Conservation (phyloP, 1,140 invertebrate genomes). For the Philotrypesis tridentata region DNA sequence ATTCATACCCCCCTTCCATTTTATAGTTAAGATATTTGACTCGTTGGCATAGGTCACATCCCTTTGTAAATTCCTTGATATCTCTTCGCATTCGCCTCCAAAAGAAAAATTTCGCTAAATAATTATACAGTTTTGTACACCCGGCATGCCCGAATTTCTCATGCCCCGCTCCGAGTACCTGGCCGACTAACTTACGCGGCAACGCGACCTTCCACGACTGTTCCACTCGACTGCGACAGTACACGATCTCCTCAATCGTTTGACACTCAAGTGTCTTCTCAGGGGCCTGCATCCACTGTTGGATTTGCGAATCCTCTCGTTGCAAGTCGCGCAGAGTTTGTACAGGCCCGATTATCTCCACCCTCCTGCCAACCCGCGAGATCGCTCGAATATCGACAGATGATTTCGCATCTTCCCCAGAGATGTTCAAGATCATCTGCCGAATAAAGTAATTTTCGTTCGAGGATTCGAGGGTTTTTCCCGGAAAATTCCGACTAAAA, state of each 20-base stretch:
- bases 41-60: slow-evolving; percentile 43
- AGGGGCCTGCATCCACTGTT: too few species aligned
- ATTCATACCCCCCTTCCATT: slow-evolving; percentile 6
- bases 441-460: background rate
- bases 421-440: slow-evolving; percentile 55
- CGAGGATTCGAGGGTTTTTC: background rate
- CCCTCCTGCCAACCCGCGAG: background rate
- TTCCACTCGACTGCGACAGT: background rate
- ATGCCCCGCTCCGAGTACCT: slow-evolving; percentile 43
- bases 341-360: background rate
- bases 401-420: slow-evolving; percentile 42
- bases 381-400: background rate
- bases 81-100: slow-evolving; percentile 46
- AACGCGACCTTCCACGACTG: background rate
- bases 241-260: background rate
- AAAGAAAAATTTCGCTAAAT: slow-evolving; percentile 56
- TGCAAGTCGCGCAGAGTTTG: background rate
- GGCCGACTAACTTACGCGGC: background rate
- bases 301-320: too few species aligned
- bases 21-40: slow-evolving; percentile 14
- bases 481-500: background rate
- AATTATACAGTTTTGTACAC: slow-evolving; percentile 53
- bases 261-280: background rate
- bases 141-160: slow-evolving; percentile 60
- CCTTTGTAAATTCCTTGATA: slow-evolving; percentile 43